A percentile compares a stretch with the other conserved stretches of the same genome.
phyloP scores from a whole-genome alignment of 92 coral and sea anemone genomes.

The Desmophyllum pertusum region DNA sequence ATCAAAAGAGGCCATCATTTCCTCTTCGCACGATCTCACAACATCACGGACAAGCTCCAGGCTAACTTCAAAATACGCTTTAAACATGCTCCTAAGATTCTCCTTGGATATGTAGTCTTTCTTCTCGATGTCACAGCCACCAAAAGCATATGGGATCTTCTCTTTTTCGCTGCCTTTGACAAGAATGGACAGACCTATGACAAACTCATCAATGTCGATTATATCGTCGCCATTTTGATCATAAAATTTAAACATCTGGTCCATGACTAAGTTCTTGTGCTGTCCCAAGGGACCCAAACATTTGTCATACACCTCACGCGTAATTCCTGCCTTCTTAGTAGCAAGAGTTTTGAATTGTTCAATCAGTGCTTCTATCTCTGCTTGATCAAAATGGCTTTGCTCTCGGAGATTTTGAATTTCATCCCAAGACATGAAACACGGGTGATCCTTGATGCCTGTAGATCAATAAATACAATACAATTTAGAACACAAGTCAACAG shows the following conservation, averaged over 20 bases:
- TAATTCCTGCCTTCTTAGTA: conserved; percentile 84
- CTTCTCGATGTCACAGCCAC: conserved; percentile 90
- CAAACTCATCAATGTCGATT: conserved; percentile 91
- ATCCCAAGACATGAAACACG: conserved; percentile 76
- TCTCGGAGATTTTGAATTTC: conserved; percentile 74
- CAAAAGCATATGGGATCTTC: conserved; percentile 90
- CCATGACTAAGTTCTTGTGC: conserved; percentile 93
- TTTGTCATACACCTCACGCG: conserved; percentile 94
- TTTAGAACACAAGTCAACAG: neutral
- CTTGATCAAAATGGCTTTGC: conserved; percentile 86
- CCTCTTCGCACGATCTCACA: conserved; percentile 95
- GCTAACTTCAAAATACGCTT: conserved; percentile 95
- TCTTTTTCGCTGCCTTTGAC: conserved; percentile 96
- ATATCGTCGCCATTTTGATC: conserved; percentile 84
- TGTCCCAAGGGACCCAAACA: conserved; percentile 96
- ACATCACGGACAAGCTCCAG: conserved; percentile 95
- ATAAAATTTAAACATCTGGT: conserved; percentile 95
- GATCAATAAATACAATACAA: neutral
- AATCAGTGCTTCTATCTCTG: conserved; percentile 89
- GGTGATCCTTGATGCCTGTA: conserved; percentile 85
- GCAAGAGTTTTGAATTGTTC: conserved; percentile 95
- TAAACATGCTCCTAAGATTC: conserved; percentile 92
- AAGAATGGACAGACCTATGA: conserved; percentile 84
- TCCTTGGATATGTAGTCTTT: conserved; percentile 81
- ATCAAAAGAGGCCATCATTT: conserved; percentile 98